Base-by-base conservation (phyloP, 2,113 vertebrate species). In the Melanostigma gelatinosum region DNA sequence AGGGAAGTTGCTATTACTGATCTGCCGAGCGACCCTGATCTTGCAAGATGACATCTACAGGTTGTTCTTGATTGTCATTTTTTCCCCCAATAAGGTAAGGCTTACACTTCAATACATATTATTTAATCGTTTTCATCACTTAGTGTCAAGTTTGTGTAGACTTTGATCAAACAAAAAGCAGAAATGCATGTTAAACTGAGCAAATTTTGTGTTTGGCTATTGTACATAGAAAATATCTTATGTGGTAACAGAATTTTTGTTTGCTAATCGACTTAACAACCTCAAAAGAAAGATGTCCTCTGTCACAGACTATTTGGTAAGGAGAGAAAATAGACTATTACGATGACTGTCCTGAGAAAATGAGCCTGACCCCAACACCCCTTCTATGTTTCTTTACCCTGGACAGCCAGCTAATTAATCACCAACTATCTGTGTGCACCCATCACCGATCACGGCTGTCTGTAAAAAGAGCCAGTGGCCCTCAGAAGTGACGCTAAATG, bases 61-160 rank as follows among this genome's bases (percentile, higher is more conserved):
- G 67, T 85, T 85, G 32, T 73, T 78, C 8, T 50, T 75, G 8
- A 38, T 52, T 38, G 4, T 22, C 48, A 3, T 79, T 62, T 78
- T 79, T 60, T 29, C 29, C 55, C 29, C 50, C n/a, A 46, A 13
- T n/a, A 82, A 91, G 93, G 93, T 94, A 93, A 92, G 93, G 2
- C 9, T 75, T 66, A 34, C 8, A 46, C 75, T 85, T 82, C 38
- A 38, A 54, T 29, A n/a, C 40, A 1, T 22, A 8, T 73, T 1
- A 18, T 44, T 15, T 2, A 60, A 11, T 69, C 1, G 0, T 66
- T 67, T 36, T 36, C 4, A 76, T 38, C 29, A 62, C 22, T 24
- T 57, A 29, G 3, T 42, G 20, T 63, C 42, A n/a, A 18, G 8
- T 70, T 61, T 72, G 20, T 61, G 15, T 32, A 40, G 22, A 54